A percentile compares a stretch with the other conserved stretches of the same genome.
Evolutionary conservation across 92 coral and sea anemone genomes (phyloP).

Genomic region (Meandrina meandrites): DNA sequence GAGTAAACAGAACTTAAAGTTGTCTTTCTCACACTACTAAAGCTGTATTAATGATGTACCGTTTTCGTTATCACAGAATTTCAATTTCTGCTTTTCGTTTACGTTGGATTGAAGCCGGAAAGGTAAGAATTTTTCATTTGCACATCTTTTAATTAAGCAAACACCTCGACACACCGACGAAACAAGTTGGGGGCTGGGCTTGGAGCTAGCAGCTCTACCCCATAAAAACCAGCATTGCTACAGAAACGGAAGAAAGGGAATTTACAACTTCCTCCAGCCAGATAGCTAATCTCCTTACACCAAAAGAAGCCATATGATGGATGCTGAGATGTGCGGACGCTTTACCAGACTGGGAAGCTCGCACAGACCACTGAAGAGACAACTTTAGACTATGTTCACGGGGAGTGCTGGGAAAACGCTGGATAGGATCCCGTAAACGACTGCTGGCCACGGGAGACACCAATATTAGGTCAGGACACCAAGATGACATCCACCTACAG

Average conservation of each 20-base stretch:
- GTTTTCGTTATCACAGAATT: no score
- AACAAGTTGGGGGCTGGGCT: no score
- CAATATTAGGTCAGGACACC: no score
- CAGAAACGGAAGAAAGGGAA: neutral
- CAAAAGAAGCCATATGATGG: conserved; percentile 3
- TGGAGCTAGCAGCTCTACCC: conserved; percentile 13
- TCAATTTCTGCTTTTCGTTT: no score
- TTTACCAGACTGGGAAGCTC: conserved; percentile 15
- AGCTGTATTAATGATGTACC: no score
- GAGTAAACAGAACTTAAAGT: no score
- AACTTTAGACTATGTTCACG: neutral
- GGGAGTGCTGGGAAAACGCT: neutral
- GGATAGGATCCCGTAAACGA: conserved; percentile 3
- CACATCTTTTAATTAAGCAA: no score
- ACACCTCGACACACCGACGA: no score
- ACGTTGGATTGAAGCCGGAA: no score
- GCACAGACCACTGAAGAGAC: conserved; percentile 14
- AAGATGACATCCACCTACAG: no score
- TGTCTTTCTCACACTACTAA: no score
- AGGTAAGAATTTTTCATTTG: no score
- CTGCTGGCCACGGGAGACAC: conserved; percentile 8
- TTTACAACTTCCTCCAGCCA: neutral
- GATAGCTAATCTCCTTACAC: neutral
- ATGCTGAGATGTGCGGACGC: neutral
- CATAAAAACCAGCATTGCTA: conserved; percentile 1